These are phyloP conservation scores for Hippolais icterina DNA, from an alignment of 2,113 vertebrate species.

Conservation along the genomic window DNA sequence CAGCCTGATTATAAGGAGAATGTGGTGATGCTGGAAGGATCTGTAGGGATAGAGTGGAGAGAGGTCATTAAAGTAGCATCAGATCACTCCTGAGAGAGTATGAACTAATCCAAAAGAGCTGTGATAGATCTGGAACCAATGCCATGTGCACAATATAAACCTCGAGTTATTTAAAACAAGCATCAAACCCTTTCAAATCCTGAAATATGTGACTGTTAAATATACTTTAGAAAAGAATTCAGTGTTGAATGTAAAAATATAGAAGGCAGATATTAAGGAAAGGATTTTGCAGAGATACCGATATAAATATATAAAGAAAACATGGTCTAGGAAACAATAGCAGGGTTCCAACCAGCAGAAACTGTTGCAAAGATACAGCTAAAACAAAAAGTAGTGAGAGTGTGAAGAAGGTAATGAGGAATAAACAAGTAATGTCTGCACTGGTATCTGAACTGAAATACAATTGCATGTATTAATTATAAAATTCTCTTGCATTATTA, in stretches of 20 bases:
- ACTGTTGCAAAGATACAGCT: neutral
- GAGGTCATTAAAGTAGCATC: neutral
- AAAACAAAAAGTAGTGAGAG: neutral
- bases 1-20: neutral
- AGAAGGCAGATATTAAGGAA: neutral
- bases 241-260: neutral
- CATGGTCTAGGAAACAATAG: neutral
- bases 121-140: neutral
- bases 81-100: neutral
- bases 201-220: neutral
- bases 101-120: neutral
- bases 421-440: neutral
- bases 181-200: neutral
- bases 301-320: neutral
- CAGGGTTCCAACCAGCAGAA: neutral
- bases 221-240: neutral
- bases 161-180: neutral
- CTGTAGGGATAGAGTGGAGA: neutral
- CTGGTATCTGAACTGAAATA: neutral
- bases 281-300: neutral
- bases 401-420: neutral
- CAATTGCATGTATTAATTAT: neutral
- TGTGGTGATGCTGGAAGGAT: neutral
- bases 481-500: neutral
- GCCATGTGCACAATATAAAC: neutral